Evolutionary conservation across 2,888 invertebrate species (phyloP).

Genomic region (Tolmerus cingulatus): DNA sequence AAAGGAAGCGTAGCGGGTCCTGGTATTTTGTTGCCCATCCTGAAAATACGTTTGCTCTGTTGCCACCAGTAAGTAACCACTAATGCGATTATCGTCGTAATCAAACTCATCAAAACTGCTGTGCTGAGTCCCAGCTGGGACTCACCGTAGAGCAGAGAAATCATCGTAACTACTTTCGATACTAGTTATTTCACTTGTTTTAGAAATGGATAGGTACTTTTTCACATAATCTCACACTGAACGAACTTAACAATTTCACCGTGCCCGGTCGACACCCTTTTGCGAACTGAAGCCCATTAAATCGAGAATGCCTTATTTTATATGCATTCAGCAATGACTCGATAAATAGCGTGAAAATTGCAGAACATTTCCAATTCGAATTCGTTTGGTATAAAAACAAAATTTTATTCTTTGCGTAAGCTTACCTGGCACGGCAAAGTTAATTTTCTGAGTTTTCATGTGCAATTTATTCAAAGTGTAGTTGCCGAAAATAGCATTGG

Average conservation of each 20-base stretch:
- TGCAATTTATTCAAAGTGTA: background rate
- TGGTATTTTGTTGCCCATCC: conserved; percentile 73
- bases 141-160: background rate
- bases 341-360: background rate
- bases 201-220: background rate
- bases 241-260: background rate
- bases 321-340: background rate
- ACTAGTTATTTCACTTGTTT: background rate
- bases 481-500: background rate
- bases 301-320: background rate
- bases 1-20: conserved; percentile 73
- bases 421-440: background rate
- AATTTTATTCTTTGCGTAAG: background rate
- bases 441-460: background rate
- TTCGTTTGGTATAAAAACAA: background rate
- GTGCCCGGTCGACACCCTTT: background rate
- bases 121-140: background rate
- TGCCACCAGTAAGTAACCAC: conserved; percentile 59
- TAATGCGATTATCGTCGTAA: background rate
- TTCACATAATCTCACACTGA: background rate
- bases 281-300: background rate
- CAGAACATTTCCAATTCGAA: background rate
- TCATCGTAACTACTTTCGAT: background rate
- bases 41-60: conserved; percentile 65
- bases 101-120: background rate